Conservation (phyloP, 2,113 vertebrate species). For the Kryptolebias marmoratus region DNA sequence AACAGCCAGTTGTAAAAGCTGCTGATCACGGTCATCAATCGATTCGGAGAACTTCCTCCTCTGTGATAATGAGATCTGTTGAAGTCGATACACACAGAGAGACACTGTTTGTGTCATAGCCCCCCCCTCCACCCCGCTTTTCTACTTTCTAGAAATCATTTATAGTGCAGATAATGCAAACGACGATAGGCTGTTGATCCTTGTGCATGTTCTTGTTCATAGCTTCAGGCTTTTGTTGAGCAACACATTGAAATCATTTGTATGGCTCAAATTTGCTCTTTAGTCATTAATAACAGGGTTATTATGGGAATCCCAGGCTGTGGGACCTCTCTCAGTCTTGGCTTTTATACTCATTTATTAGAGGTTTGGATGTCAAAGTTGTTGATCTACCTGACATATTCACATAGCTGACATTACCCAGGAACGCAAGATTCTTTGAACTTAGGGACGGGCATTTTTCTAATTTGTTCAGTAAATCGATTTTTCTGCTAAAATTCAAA, state of each 20-base stretch:
- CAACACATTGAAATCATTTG: not conserved
- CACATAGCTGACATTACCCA: constrained; percentile 22
- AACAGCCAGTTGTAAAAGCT: constrained; percentile 48
- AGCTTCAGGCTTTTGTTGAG: constrained; percentile 14
- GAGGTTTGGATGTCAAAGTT: constrained; percentile 11
- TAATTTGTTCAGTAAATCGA: no score
- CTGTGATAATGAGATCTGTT: constrained; percentile 60
- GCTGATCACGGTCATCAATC: constrained; percentile 56
- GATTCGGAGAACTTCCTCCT: constrained; percentile 59
- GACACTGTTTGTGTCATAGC: not conserved
- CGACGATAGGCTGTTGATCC: constrained; percentile 20
- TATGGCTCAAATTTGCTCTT: constrained; percentile 7
- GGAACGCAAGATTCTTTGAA: constrained; percentile 12
- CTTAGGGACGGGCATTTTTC: not conserved
- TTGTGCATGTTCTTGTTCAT: constrained; percentile 22
- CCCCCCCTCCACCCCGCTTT: not conserved
- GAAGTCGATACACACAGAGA: constrained; percentile 49
- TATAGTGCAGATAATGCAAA: constrained; percentile 7
- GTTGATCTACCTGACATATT: not conserved
- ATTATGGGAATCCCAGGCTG: constrained; percentile 2
- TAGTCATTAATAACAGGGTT: constrained; percentile 18
- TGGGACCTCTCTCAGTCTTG: not conserved
- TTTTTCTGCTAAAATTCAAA: no score
- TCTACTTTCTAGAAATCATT: constrained; percentile 24
- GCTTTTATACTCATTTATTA: constrained; percentile 5